These are phyloP conservation scores for Mormyrus lacerda DNA, from an alignment of 2,113 vertebrate genomes.

Conservation along the genomic window DNA sequence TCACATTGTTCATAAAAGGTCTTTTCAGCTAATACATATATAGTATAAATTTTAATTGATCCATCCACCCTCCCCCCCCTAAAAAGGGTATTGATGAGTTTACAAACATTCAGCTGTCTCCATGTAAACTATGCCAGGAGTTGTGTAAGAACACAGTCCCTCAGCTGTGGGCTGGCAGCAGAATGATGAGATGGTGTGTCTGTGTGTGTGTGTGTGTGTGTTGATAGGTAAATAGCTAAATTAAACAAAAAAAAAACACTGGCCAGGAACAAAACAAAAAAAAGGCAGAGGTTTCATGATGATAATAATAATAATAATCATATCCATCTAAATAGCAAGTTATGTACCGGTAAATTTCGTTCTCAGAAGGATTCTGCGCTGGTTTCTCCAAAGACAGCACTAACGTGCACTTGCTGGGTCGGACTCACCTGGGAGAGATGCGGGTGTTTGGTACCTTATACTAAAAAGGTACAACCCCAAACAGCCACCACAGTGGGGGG, in stretches of 20 bases:
- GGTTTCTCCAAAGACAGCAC: not conserved
- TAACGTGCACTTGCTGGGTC: constrained; percentile 10
- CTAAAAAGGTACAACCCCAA: constrained; percentile 32
- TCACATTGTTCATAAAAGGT: constrained; percentile 19
- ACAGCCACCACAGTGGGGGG: not conserved
- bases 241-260: not conserved
- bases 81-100: not conserved
- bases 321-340: not conserved
- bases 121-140: not conserved
- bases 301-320: not conserved
- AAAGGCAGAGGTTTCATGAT: not conserved
- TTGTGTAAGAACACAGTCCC: not conserved
- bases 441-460: constrained; percentile 18
- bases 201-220: no score
- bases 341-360: not conserved
- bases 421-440: not conserved
- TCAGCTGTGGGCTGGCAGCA: not conserved
- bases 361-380: not conserved
- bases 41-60: not conserved
- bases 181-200: not conserved
- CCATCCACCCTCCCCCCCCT: not conserved
- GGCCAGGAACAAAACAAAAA: not conserved
- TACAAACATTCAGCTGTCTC: not conserved
- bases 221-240: not conserved
- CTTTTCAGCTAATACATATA: not conserved